Conservation (phyloP, 2,888 invertebrate genomes). For the Drosophila atripex region DNA sequence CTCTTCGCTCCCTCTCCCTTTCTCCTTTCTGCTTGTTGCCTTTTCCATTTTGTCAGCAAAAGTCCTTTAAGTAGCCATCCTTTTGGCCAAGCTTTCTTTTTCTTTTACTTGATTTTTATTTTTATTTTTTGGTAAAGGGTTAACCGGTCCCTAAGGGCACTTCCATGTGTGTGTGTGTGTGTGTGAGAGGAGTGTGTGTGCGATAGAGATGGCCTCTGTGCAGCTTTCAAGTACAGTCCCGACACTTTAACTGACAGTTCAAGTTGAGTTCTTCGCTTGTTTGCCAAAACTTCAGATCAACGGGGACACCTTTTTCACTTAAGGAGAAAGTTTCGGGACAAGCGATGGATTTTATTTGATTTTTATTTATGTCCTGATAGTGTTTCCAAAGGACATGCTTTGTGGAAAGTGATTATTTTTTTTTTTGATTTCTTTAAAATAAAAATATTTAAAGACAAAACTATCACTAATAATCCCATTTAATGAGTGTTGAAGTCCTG, state of each 20-base stretch:
- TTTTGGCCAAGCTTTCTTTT: conserved; percentile 24
- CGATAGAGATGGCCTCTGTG: conserved; percentile 30
- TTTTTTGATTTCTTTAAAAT: too few relatives aligned
- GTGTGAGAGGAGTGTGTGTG: conserved; percentile 15
- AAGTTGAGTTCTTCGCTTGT: conserved; percentile 42
- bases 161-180: conserved; percentile 18
- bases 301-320: conserved; percentile 8
- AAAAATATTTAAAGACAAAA: too few relatives aligned
- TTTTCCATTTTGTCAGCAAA: conserved; percentile 73
- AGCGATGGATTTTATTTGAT: conserved; percentile 4
- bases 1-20: not conserved
- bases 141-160: conserved; percentile 66
- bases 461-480: too few relatives aligned
- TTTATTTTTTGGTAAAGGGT: conserved; percentile 53
- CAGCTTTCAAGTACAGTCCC: conserved; percentile 65
- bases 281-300: conserved; percentile 8
- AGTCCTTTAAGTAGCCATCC: conserved; percentile 75
- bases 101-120: not conserved
- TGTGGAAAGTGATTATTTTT: not conserved
- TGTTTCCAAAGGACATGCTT: too few relatives aligned
- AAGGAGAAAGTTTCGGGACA: not conserved
- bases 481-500: not conserved
- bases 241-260: conserved; percentile 68
- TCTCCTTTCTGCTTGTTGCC: conserved; percentile 46
- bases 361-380: not conserved